Conservation (phyloP, 2,888 invertebrate species). For the Drepanosiphum platanoidis region DNA sequence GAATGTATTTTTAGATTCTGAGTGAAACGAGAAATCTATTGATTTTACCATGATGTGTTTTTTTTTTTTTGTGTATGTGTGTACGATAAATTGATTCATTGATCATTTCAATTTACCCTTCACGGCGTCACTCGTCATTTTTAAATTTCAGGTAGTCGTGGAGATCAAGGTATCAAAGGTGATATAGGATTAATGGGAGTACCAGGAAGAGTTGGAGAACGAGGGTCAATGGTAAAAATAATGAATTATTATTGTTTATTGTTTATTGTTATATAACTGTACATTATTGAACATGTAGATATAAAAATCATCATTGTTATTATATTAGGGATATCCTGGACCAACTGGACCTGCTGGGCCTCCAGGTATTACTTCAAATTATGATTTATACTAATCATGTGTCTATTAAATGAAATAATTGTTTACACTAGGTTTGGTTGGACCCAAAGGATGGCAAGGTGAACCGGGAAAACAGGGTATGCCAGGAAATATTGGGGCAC, state of each 20-base stretch:
- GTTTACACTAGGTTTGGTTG: conserved; percentile 70
- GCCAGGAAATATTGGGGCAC: conserved; percentile 61
- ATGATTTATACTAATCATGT: background rate
- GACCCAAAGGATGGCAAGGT: conserved; percentile 80
- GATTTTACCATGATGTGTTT: too few species aligned
- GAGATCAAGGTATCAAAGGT: conserved; percentile 61
- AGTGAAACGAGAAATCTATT: too few species aligned
- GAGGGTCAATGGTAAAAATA: conserved; percentile 69
- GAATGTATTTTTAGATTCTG: too few species aligned
- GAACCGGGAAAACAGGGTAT: conserved; percentile 73
- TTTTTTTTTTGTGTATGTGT: too few species aligned
- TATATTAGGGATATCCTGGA: conserved; percentile 52
- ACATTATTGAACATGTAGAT: background rate
- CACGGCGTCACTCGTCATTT: too few species aligned
- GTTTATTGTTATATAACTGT: background rate
- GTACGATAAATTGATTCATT: too few species aligned
- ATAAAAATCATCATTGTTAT: background rate
- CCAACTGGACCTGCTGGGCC: conserved; percentile 49
- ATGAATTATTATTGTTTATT: background rate
- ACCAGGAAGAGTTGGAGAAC: conserved; percentile 74
- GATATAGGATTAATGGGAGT: conserved; percentile 62
- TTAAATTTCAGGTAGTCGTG: conserved; percentile 52
- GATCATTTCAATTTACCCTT: too few species aligned
- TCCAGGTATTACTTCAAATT: conserved; percentile 28
- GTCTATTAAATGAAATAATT: background rate